Evolutionary conservation across 2,888 invertebrate genomes (phyloP).

Genomic region (Eutolmus rufibarbis): DNA sequence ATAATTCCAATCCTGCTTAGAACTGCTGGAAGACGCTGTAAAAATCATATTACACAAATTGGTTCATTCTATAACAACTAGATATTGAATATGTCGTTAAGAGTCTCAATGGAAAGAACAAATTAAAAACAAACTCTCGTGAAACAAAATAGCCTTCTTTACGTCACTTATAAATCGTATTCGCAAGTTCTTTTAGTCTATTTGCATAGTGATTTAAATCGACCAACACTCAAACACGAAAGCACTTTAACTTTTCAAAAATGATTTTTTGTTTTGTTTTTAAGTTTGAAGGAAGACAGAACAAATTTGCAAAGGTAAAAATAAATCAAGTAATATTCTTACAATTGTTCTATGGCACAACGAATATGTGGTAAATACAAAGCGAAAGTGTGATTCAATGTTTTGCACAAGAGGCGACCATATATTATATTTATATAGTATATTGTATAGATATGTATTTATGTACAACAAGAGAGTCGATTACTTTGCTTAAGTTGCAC

Average conservation of each 20-base stretch:
- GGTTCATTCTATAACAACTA: conserved; percentile 63
- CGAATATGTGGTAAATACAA: not conserved
- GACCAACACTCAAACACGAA: conserved; percentile 23
- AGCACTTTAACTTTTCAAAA: conserved; percentile 1
- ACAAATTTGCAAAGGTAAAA: not conserved
- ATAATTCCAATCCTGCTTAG: conserved; percentile 96
- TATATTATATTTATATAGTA: not conserved
- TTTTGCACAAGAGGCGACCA: not conserved
- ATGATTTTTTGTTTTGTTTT: not conserved
- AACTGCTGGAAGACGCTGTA: conserved; percentile 94
- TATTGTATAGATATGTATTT: not conserved
- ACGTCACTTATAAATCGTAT: not conserved
- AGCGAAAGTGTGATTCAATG: not conserved
- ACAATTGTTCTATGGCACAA: not conserved
- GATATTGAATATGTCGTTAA: conserved; percentile 48
- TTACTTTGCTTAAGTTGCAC: not conserved
- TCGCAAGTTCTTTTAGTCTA: not conserved
- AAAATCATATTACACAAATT: conserved; percentile 65
- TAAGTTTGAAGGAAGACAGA: not conserved
- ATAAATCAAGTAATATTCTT: not conserved
- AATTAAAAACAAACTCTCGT: not conserved
- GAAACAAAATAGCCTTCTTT: not conserved
- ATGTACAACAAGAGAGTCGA: not conserved
- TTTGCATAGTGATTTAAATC: conserved; percentile 2
- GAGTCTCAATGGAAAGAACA: not conserved